phyloP scores from a whole-genome alignment of 1,140 invertebrate species.

The Scaptomyza hsui region DNA sequence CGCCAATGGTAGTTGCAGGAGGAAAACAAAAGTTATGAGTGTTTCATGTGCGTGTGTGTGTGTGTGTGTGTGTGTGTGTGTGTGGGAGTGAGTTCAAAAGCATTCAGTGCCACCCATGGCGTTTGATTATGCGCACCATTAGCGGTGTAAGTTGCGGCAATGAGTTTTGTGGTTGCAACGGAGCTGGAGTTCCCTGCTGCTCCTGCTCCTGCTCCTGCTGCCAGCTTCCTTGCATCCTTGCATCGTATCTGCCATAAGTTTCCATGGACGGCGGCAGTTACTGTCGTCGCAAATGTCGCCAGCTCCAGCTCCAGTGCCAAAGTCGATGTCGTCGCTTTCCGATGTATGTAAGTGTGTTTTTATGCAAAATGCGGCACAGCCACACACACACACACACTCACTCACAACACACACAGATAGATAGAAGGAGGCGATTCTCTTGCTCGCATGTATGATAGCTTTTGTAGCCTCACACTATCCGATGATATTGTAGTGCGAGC shows the following conservation, averaged over 20 bases:
- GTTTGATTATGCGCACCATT: constrained; percentile 83
- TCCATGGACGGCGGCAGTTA: constrained; percentile 76
- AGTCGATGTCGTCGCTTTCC: constrained; percentile 42
- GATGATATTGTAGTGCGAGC: constrained; percentile 30
- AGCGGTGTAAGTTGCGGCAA: constrained; percentile 82
- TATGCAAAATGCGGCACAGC: constrained; percentile 67
- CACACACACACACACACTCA: constrained; percentile 26
- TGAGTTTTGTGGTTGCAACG: constrained; percentile 72
- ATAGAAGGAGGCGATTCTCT: background rate
- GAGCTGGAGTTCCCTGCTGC: background rate
- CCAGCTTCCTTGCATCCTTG: background rate
- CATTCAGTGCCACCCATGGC: constrained; percentile 72
- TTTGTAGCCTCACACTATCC: constrained; percentile 15
- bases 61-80: constrained; percentile 10
- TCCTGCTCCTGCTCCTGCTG: background rate
- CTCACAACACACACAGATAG: background rate
- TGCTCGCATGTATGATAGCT: constrained; percentile 19
- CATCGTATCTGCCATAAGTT: constrained; percentile 66
- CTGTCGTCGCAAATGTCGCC: constrained; percentile 79
- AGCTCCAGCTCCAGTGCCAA: constrained; percentile 54
- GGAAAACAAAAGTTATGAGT: constrained; percentile 79
- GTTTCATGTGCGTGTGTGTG: constrained; percentile 20
- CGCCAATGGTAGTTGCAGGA: constrained; percentile 35
- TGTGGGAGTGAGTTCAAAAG: constrained; percentile 41
- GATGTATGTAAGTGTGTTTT: constrained; percentile 73